Base-by-base conservation (phyloP, 2,888 invertebrate genomes). In the Autographa pulchrina region DNA sequence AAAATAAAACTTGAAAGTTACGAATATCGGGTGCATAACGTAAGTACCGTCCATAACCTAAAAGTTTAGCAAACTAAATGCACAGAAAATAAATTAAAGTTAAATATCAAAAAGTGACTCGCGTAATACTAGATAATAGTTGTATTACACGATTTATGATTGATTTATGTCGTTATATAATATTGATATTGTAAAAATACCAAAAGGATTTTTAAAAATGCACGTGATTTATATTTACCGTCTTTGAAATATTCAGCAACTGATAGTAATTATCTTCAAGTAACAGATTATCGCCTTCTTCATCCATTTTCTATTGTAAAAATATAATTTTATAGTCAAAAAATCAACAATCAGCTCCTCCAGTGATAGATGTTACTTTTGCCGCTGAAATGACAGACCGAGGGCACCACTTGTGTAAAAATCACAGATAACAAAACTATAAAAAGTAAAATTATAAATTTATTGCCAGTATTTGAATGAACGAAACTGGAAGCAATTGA, bases 231-330 rank as follows among this genome's bases (percentile, higher is more conserved):
- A 91, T 92, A 93, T 96, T 97, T 96, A 98, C 98, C 96, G 98
- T 97, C 96, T 97, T 97, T 11, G 98, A 96, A 76, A 99, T 96
- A 96, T 99, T 99, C 67, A 99, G 96, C 92, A 98, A 97, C 75
- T 98, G 97, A 92, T 99, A 99, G 93, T 97, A 98, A 94, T 99
- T 98, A 88, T 98, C 98, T 93, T 98, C 98, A 72, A 97, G 92
- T 74, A 96, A 91, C 91, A 96, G 96, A 86, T 96, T 97, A 82
- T 97, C 97, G 62, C 96, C 96, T 88, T 97, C 97, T 87, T 96
- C 96, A 89, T 97, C 97, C 97, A 97, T 97, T 89, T 86, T 87
- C 68, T 69, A 75, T 66, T 69, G 67, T 74, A 79, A 76, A 84
- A 72, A 81, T 72, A 80, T 77, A 82, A 74, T 75, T 90, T 81